phyloP scores from a whole-genome alignment of 2,888 invertebrate species.

The Perdita meconis region DNA sequence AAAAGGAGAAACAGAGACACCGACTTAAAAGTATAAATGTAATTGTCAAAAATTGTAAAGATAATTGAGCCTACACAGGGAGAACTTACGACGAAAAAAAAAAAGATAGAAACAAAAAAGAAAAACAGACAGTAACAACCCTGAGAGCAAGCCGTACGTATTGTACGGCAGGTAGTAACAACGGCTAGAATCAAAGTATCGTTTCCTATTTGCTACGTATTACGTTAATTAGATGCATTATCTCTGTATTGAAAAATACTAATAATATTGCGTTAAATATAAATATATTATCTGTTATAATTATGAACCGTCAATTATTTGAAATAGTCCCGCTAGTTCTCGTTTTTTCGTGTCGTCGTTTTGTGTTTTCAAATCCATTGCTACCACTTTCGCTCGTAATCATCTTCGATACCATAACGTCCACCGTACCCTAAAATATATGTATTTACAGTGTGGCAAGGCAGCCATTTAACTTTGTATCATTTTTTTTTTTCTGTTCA shows the following conservation, averaged over 20 bases:
- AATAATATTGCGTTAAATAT: constrained; percentile 81
- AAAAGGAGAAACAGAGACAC: constrained; percentile 13
- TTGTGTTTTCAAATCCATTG: constrained; percentile 55
- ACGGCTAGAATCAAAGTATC: constrained; percentile 74
- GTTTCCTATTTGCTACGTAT: constrained; percentile 78
- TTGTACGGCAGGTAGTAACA: constrained; percentile 70
- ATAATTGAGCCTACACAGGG: constrained; percentile 22
- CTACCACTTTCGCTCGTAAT: constrained; percentile 40
- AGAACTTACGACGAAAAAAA: constrained; percentile 30
- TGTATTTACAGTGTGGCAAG: constrained; percentile 73
- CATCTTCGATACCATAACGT: constrained; percentile 33
- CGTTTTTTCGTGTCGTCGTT: constrained; percentile 38
- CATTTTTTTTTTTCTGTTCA: constrained; percentile 13
- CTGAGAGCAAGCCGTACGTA: constrained; percentile 76
- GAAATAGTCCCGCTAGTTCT: constrained; percentile 63
- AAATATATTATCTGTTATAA: constrained; percentile 80
- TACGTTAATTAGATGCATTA: constrained; percentile 78
- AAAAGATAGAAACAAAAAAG: constrained; percentile 32
- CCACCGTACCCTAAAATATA: constrained; percentile 67
- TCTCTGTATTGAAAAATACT: constrained; percentile 80
- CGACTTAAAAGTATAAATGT: constrained; percentile 45
- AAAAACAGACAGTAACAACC: constrained; percentile 76
- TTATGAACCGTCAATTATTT: constrained; percentile 74
- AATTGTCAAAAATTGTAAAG: constrained; percentile 18
- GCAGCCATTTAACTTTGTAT: constrained; percentile 62